Evolutionary conservation across 2,797 vertebrate genomes (phyloP), one percentile per base, ranked within the genome.

Genomic region (Thamnophis elegans): DNA sequence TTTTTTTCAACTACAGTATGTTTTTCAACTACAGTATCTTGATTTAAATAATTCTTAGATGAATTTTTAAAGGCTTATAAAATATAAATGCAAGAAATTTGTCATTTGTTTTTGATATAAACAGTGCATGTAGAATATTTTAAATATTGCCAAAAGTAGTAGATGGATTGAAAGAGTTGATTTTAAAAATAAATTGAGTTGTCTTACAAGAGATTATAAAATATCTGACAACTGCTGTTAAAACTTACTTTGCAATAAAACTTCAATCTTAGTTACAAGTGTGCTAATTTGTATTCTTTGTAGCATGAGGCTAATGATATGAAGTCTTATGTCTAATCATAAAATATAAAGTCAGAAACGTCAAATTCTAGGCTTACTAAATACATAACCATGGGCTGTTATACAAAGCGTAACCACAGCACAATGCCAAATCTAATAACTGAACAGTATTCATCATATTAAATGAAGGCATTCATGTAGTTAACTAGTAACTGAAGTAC

Each of bases 21-120:
- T 68, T 16, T 96, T 89, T 51, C 90, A 96, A 91, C 20, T 20
- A 25, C 20, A 82, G 4, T 47, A 14, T 62, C 89, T 68, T 51
- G 47, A 51, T 55, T 65, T 94, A 91, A 62, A 11, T 65, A 58
- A 92, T 47, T 92, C 2, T 0, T 60, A 36, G 42, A 25, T 93
- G 95, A 96, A 60, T 95, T 97, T 96, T n/a, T 25, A 60, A 97
- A 97, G 18, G 8, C 89, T 94, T 94, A 96, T 96, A 95, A 96
- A 96, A 97, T 93, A 95, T 86, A 93, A 95, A 95, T 96, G 42
- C 36, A 47, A 82, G 1, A 42, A 78, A 78, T 5, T 94, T 94
- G 8, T 90, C 94, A 95, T 92, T 78, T 95, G 42, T 89, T 28
- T 96, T 93, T 82, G 91, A 85, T 87, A 88, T 59, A 55, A 85